Evolutionary conservation across 1,140 invertebrate genomes (phyloP), one percentile per base, ranked within the genome.

Genomic region (Maconellicoccus hirsutus): DNA sequence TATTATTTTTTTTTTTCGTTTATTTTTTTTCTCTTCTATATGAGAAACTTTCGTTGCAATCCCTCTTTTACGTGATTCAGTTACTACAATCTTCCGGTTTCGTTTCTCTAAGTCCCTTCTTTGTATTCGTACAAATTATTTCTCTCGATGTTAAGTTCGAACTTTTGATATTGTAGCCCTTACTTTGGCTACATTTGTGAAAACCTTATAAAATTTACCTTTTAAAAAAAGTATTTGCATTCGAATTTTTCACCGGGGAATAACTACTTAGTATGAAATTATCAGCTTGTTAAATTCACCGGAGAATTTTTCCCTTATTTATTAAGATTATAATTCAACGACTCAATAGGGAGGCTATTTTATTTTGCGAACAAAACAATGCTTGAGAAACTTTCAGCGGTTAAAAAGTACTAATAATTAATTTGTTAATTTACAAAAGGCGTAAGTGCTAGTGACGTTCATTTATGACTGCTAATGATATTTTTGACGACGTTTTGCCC

Each of bases 81-180:
- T 52, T 52, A 52, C 42, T 52, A 16, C 42, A 52, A 52, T 52
- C 42, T 52, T 52, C 42, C 42, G 42, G 42, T 16, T 19, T 14
- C 42, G 42, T 52, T 52, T 52, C 42, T 52, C n/a, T 52, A 52
- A 52, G 42, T 52, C 42, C 42, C 42, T 52, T 52, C 42, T 52
- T 52, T 52, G 42, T 52, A 52, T 52, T 52, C 42, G 42, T 52
- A 52, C 42, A 52, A 52, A 52, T 52, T 52, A 52, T 52, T 52
- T 52, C 42, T 52, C 12, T 33, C 29, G 29, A 33, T 16, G 42
- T 14, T 16, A 52, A 52, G 42, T 52, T 52, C 42, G 16, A 52
- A 52, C 42, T 52, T 52, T 52, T 52, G 42, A 52, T 52, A 52
- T 16, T 3, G 42, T 52, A 52, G 42, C 42, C 42, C 42, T 52